Conservation (phyloP, 2,888 invertebrate species). For the Leptinotarsa peninsularis region DNA sequence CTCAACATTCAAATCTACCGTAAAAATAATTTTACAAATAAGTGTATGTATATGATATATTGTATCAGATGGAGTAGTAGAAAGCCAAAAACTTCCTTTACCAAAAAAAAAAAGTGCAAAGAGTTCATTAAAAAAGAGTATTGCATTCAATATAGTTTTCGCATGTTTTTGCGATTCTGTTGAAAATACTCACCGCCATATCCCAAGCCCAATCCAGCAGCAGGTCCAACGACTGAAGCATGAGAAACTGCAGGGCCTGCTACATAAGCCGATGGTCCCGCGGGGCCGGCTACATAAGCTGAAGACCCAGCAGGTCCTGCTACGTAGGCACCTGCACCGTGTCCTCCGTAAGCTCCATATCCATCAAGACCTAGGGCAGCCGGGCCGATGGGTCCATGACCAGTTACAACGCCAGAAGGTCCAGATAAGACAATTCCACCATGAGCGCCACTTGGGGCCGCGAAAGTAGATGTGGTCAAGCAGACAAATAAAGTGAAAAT, state of each 20-base stretch:
- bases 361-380: conserved; percentile 36
- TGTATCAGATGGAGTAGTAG: too few species aligned
- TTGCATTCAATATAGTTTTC: too few species aligned
- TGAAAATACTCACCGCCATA: conserved; percentile 26
- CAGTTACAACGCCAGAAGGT: conserved; percentile 43
- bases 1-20: too few species aligned
- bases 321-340: conserved; percentile 21
- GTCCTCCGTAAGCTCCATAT: conserved; percentile 23
- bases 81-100: too few species aligned
- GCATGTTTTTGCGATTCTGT: too few species aligned
- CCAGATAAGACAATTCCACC: conserved; percentile 37
- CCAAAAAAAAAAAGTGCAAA: too few species aligned
- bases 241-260: conserved; percentile 40
- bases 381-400: conserved; percentile 47
- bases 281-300: conserved; percentile 30
- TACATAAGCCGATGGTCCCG: conserved; percentile 26
- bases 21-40: too few species aligned
- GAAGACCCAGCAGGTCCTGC: conserved; percentile 25
- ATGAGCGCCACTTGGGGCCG: conserved; percentile 28
- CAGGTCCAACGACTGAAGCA: conserved; percentile 40
- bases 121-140: too few species aligned
- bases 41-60: too few species aligned
- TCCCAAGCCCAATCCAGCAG: conserved; percentile 25
- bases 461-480: background rate
- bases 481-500: conserved; percentile 21